A percentile compares a stretch with the other conserved stretches of the same genome.
Evolutionary conservation across 2,113 vertebrate genomes (phyloP).

Genomic region (Lagenorhynchus albirostris): DNA sequence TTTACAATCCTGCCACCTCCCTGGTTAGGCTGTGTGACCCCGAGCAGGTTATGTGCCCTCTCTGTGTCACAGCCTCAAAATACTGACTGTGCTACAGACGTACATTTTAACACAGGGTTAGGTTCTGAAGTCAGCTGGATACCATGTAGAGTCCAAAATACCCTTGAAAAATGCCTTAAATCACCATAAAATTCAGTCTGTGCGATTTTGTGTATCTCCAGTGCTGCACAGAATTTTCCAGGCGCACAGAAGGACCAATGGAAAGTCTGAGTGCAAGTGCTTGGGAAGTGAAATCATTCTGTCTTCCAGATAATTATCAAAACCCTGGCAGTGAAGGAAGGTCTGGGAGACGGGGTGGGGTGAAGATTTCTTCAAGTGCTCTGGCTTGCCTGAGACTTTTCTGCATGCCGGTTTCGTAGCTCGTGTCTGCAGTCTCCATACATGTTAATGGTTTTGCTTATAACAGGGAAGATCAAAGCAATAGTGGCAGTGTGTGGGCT

Average conservation of each 20-base stretch:
- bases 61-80: neutral
- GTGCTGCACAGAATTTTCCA: neutral
- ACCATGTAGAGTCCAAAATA: neutral
- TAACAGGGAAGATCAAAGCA: neutral
- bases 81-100: neutral
- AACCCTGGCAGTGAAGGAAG: neutral
- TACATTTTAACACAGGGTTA: neutral
- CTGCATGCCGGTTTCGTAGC: neutral
- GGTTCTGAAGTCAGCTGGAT: neutral
- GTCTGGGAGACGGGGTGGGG: neutral
- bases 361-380: neutral
- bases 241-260: neutral
- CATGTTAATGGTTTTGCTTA: neutral
- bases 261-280: neutral
- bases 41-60: neutral
- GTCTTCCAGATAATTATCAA: neutral
- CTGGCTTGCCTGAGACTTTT: neutral
- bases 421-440: neutral
- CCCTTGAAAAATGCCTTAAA: conserved; percentile 2
- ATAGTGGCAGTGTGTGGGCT: neutral
- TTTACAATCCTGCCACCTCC: neutral
- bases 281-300: neutral
- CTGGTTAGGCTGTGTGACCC: neutral
- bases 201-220: neutral
- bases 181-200: neutral